These are phyloP conservation scores for Cheilosia urbana DNA, from an alignment of 2,888 invertebrate species.

Conservation along the genomic window DNA sequence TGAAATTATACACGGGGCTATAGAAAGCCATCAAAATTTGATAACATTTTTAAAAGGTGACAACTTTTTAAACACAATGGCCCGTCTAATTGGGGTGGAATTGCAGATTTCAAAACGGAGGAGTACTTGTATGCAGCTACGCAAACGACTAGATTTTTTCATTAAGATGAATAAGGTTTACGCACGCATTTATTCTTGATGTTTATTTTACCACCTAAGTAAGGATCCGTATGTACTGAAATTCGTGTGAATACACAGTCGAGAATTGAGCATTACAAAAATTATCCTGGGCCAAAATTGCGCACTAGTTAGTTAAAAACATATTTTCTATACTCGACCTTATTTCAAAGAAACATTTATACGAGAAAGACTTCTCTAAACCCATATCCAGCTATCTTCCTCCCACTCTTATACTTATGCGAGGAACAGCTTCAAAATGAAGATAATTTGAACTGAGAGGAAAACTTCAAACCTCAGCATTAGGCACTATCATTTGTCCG, in stretches of 20 bases:
- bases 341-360: constrained; percentile 50
- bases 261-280: constrained; percentile 50
- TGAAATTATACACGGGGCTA: no score
- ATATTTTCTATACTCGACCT: constrained; percentile 67
- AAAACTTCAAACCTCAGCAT: constrained; percentile 37
- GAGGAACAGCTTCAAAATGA: constrained; percentile 14
- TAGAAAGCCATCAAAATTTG: no score
- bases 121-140: no score
- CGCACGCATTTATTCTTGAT: no score
- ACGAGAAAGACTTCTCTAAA: constrained; percentile 22
- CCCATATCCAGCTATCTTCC: constrained; percentile 5
- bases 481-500: constrained; percentile 49
- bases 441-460: constrained; percentile 52
- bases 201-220: no score
- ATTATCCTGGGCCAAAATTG: neutral
- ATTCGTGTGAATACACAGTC: constrained; percentile 10
- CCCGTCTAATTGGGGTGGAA: no score
- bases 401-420: neutral
- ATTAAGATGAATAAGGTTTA: no score
- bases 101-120: no score
- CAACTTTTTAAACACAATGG: no score
- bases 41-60: no score
- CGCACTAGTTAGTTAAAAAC: constrained; percentile 66
- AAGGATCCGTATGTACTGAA: no score
- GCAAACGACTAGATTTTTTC: no score